Percentiles rank a stretch among this genome's conserved stretches.
phyloP scores from a whole-genome alignment of 1,140 invertebrate genomes.

The Chrysomallon squamiferum region DNA sequence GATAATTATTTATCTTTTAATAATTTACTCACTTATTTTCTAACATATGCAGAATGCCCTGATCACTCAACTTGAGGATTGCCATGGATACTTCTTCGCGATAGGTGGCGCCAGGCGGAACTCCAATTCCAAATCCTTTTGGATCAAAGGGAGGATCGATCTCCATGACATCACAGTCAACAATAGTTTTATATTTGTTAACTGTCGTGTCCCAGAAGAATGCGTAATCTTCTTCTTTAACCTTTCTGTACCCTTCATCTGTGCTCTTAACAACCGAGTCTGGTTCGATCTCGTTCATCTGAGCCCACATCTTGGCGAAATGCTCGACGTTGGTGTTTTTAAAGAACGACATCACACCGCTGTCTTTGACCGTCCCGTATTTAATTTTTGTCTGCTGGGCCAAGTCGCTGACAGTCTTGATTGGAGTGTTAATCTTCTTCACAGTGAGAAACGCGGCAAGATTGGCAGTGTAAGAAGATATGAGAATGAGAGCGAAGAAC shows the following conservation, averaged over 20 bases:
- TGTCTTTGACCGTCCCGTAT: constrained; percentile 59
- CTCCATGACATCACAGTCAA: constrained; percentile 60
- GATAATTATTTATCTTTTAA: too few species aligned
- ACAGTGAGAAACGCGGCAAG: constrained; percentile 63
- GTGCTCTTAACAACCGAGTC: constrained; percentile 51
- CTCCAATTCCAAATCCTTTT: constrained; percentile 58
- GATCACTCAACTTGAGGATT: constrained; percentile 92
- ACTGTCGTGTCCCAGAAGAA: constrained; percentile 63
- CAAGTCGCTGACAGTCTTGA: constrained; percentile 61
- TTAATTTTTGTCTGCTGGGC: constrained; percentile 60
- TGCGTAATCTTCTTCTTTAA: constrained; percentile 57
- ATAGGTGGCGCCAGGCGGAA: constrained; percentile 82
- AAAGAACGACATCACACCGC: constrained; percentile 57
- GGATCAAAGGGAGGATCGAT: constrained; percentile 59
- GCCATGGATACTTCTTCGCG: constrained; percentile 92
- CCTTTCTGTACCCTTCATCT: constrained; percentile 49
- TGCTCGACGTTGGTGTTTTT: constrained; percentile 93
- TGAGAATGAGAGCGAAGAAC: constrained; percentile 63
- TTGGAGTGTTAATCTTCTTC: constrained; percentile 62
- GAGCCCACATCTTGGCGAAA: constrained; percentile 94
- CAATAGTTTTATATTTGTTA: constrained; percentile 57
- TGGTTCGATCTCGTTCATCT: constrained; percentile 56
- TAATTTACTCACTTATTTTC: constrained; percentile 53
- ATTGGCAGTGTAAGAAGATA: constrained; percentile 64
- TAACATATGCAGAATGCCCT: constrained; percentile 88